These are phyloP conservation scores for Ictidomys tridecemlineatus DNA, from an alignment of 2,113 vertebrate genomes.

Conservation along the genomic window DNA sequence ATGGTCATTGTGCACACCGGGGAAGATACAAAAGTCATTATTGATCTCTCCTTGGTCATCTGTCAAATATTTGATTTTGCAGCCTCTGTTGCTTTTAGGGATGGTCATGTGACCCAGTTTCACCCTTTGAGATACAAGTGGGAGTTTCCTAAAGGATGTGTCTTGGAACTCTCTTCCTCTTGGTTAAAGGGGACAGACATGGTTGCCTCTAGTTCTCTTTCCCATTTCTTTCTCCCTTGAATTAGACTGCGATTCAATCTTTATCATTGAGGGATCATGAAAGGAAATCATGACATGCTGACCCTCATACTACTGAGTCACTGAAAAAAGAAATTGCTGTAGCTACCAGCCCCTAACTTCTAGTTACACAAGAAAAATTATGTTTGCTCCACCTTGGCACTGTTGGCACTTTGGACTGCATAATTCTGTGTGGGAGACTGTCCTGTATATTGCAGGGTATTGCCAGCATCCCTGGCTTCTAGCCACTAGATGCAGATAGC, in stretches of 20 bases:
- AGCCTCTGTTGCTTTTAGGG: background rate
- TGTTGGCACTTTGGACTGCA: background rate
- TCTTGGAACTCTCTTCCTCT: background rate
- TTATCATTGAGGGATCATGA: background rate
- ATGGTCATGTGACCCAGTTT: background rate
- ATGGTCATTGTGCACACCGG: background rate
- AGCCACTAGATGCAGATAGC: background rate
- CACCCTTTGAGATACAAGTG: background rate
- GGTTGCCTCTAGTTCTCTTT: background rate
- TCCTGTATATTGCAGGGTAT: background rate
- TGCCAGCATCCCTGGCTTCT: background rate
- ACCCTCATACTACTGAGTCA: background rate
- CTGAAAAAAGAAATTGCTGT: background rate
- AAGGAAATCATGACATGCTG: background rate
- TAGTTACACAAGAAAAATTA: background rate
- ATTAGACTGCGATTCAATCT: background rate
- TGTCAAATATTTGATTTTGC: background rate
- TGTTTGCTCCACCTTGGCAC: background rate
- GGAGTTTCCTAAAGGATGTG: background rate
- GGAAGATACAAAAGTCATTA: background rate
- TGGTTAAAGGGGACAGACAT: background rate
- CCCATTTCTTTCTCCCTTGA: background rate
- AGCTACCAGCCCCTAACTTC: background rate
- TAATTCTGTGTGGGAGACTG: background rate
- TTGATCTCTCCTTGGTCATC: background rate